These are phyloP conservation scores for Xiphorhynchus elegans DNA, from an alignment of 2,113 vertebrate genomes.

Conservation along the genomic window DNA sequence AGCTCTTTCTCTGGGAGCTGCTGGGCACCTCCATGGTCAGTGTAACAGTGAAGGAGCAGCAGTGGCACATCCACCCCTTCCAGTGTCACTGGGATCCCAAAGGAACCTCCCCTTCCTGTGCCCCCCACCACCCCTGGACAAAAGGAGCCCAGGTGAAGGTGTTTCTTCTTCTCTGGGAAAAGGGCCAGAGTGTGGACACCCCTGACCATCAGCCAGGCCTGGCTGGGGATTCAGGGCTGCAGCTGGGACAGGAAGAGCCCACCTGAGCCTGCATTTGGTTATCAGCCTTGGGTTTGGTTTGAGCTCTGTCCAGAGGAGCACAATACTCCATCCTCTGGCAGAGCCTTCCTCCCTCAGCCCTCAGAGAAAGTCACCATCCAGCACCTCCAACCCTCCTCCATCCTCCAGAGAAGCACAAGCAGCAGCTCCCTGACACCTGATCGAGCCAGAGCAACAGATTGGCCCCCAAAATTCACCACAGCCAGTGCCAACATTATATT, in stretches of 20 bases:
- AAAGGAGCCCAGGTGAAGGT: fast-evolving
- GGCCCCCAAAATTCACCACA: not conserved
- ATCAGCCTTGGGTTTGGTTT: not conserved
- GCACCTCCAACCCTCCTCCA: not conserved
- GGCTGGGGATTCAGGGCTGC: too few species aligned
- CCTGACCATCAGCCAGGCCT: not conserved
- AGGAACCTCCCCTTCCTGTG: not conserved
- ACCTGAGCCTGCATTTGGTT: not conserved
- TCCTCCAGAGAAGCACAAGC: not conserved
- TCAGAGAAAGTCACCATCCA: not conserved
- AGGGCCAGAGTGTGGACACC: not conserved
- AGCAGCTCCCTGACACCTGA: not conserved
- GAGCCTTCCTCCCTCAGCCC: not conserved
- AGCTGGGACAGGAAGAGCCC: not conserved
- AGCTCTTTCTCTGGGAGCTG: not conserved
- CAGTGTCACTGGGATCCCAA: not conserved
- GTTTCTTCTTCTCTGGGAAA: not conserved
- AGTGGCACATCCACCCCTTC: fast-evolving
- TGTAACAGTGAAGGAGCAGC: not conserved
- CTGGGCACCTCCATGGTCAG: not conserved
- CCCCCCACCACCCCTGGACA: fast-evolving
- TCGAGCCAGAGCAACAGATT: not conserved
- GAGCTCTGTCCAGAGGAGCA: not conserved
- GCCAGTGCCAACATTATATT: not conserved
- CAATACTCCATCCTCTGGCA: fast-evolving